These are phyloP conservation scores for Muscidifurax raptorellus DNA, from an alignment of 1,140 invertebrate species.

Conservation along the genomic window DNA sequence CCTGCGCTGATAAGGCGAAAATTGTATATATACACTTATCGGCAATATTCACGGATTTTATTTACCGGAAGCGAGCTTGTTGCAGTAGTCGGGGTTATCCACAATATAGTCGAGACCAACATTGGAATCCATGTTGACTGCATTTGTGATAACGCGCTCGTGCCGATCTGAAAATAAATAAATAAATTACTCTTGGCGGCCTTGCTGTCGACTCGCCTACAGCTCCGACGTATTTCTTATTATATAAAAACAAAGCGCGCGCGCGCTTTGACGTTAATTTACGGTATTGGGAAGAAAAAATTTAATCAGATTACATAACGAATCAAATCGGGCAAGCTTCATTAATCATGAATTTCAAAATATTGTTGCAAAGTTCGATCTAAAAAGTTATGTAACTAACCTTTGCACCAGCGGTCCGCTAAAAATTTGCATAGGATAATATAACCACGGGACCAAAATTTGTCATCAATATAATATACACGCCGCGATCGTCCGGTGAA, in stretches of 20 bases:
- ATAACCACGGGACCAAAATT: too few species aligned
- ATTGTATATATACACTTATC: neutral
- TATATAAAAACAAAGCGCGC: neutral
- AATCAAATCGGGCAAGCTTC: too few species aligned
- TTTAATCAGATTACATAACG: neutral
- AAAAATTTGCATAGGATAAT: too few species aligned
- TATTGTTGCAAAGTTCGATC: too few species aligned
- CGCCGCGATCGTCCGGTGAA: too few species aligned
- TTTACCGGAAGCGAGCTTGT: constrained; percentile 89
- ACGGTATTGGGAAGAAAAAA: neutral
- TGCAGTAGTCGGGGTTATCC: constrained; percentile 93
- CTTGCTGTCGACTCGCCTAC: neutral
- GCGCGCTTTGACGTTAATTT: neutral
- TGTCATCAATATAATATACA: too few species aligned
- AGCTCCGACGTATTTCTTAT: neutral
- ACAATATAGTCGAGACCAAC: constrained; percentile 95
- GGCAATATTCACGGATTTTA: constrained; percentile 20
- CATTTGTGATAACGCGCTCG: constrained; percentile 65
- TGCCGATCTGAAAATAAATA: constrained; percentile 58
- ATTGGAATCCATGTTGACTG: constrained; percentile 85
- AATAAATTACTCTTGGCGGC: neutral
- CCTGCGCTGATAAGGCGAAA: neutral
- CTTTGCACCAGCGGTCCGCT: too few species aligned
- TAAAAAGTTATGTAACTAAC: too few species aligned
- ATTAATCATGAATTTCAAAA: too few species aligned